phyloP scores from a whole-genome alignment of 2,888 invertebrate genomes.

The Mongoloraphidia duomilia region DNA sequence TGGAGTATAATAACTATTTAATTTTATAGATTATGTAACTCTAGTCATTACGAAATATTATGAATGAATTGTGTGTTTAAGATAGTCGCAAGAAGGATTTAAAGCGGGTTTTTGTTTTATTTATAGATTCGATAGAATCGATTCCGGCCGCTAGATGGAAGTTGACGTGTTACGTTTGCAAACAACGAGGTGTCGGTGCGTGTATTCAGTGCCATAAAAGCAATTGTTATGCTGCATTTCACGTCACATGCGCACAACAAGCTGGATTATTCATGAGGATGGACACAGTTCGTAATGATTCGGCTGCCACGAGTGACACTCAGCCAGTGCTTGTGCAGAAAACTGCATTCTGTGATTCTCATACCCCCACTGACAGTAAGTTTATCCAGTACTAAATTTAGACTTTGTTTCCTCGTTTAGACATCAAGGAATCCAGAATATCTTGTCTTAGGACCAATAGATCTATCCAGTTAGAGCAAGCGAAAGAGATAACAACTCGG shows the following conservation, averaged over 20 bases:
- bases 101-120: neutral
- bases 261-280: slow-evolving; percentile 93
- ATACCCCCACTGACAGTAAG: slow-evolving; percentile 56
- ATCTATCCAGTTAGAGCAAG: no score
- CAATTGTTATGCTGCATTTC: slow-evolving; percentile 95
- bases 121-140: slow-evolving; percentile 78
- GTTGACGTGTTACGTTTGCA: slow-evolving; percentile 94
- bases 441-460: no score
- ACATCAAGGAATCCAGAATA: no score
- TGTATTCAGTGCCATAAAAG: slow-evolving; percentile 97
- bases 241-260: slow-evolving; percentile 97
- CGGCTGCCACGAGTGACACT: slow-evolving; percentile 35
- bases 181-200: slow-evolving; percentile 81
- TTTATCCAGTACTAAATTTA: neutral
- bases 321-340: slow-evolving; percentile 80
- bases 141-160: slow-evolving; percentile 94
- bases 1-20: no score
- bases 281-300: slow-evolving; percentile 56
- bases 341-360: slow-evolving; percentile 91
- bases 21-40: no score
- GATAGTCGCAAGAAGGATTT: no score
- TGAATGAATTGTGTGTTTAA: no score
- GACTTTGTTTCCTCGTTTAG: no score
- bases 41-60: no score
- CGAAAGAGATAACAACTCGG: no score